Base-by-base conservation (phyloP, 2,797 vertebrate genomes). In the Tinamus major region DNA sequence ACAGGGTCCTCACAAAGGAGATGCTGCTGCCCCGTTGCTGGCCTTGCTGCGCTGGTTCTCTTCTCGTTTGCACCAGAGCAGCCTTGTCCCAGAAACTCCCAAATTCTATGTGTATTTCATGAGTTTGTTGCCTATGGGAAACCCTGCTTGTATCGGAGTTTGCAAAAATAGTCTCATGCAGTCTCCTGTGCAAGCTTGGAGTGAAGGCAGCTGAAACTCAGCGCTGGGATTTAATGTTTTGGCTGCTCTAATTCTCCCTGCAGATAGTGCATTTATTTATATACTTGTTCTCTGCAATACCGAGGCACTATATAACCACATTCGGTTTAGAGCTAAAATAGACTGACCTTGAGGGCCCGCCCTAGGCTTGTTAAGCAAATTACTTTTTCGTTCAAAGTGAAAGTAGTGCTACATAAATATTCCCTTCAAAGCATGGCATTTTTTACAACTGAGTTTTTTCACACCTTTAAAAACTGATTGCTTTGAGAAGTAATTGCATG, bases 341-440 rank as follows among this genome's bases (percentile, higher is more conserved):
- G 20, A 71, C 85, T 72, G 13, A 48, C 62, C 64, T 86, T 55
- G 65, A 79, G 75, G 17, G 16, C 53, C 31, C 81, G 70, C 23
- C 26, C 85, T 79, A 67, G 62, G n/a, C 37, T 58, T 51, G 37
- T 46, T 83, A 71, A 81, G 77, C 42, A 79, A 21, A 24, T 41
- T 49, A 49, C 13, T 37, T 39, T 78, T 69, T 77, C 53, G 67
- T 85, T 93, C 42, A 31, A 79, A 79, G 56, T 69, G 46, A 79
- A 53, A 39, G 20, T 20, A 81, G 67, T 84, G 79, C 94, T 85
- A 78, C 88, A 86, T 79, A 86, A 94, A 81, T 86, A 90, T 59
- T 74, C 68, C 86, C 37, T 88, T 79, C 51, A 46, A 93, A 90
- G 56, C 33, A 37, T 48, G 20, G 63, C 26, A 12, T 11, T 68